These are phyloP conservation scores for Notechis scutatus DNA, from an alignment of 2,113 vertebrate genomes.

Conservation along the genomic window DNA sequence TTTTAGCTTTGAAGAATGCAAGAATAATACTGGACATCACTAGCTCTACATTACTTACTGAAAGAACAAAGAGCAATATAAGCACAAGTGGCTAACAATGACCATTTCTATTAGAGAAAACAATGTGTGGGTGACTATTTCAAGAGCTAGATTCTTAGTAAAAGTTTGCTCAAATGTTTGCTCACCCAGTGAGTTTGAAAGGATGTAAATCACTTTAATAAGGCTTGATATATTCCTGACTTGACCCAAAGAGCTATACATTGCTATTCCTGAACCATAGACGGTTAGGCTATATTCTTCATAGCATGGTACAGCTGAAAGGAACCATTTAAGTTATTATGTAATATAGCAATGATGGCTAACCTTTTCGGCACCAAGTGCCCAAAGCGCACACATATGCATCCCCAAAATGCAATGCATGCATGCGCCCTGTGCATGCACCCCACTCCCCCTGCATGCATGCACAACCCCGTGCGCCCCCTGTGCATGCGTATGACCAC, in stretches of 20 bases:
- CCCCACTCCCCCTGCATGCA: no score
- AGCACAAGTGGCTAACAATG: neutral
- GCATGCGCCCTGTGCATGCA: no score
- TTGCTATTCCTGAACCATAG: neutral
- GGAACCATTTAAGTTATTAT: neutral
- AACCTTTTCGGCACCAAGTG: no score
- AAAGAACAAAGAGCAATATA: neutral
- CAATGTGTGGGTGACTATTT: neutral
- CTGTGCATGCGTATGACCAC: no score
- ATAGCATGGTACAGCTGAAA: neutral
- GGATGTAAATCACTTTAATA: neutral
- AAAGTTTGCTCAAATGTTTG: neutral
- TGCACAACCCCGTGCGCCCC: no score
- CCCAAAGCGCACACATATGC: no score
- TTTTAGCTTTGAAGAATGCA: neutral
- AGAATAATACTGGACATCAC: neutral
- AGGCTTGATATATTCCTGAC: neutral
- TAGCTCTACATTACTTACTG: neutral
- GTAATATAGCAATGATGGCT: no score
- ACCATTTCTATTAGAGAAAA: neutral
- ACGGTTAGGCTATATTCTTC: neutral
- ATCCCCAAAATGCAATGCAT: no score
- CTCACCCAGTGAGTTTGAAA: neutral
- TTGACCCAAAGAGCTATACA: neutral
- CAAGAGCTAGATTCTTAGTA: neutral